Evolutionary conservation across 2,113 vertebrate genomes (phyloP), one percentile per base, ranked within the genome.

Genomic region (Chrysochloris asiatica): DNA sequence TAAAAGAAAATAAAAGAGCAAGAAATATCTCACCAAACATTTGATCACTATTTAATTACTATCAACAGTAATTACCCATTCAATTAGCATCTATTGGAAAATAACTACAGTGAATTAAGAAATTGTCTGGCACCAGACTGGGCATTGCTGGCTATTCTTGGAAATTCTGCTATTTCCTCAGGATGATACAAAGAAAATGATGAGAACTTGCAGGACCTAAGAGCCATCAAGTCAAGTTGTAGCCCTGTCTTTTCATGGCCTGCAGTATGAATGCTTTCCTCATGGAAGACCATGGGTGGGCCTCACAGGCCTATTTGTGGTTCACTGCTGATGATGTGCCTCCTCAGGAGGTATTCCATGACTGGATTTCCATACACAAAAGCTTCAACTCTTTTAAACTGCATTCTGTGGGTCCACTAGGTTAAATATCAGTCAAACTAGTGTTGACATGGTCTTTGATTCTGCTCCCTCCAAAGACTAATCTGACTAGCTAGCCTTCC

Each of bases 401-500:
- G 28, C 76, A 76, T 83, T 83, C 52, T 89, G 67, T 89, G 16
- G n/a, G 6, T 36, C 59, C 56, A 41, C 33, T 65, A 71, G 63
- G 63, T 80, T 89, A 85, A 95, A 94, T 79, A 82, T 88, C 79
- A 89, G 85, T 73, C 90, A 88, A 79, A 71, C 41, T 1, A 0
- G 45, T 43, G 56, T 90, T 67, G 88, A 83, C 71, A 48, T 33
- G 56, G 41, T 88, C 83, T 91, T 92, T 95, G 92, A 90, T 85
- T 93, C 80, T 91, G 63, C 54, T 76, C 67, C 56, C 47, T 87
- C 89, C 83, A 80, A 82, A 89, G 85, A 28, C 90, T 88, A 45
- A 91, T 91, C 48, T 78, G 45, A 85, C 48, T 26, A 88, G 73
- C 59, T 71, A 91, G 63, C n/a, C 59, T 88, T n/a, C n/a, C 65